A percentile compares a stretch with the other conserved stretches of the same genome.
Evolutionary conservation across 2,797 vertebrate genomes (phyloP).

Genomic region (Xenops minutus): DNA sequence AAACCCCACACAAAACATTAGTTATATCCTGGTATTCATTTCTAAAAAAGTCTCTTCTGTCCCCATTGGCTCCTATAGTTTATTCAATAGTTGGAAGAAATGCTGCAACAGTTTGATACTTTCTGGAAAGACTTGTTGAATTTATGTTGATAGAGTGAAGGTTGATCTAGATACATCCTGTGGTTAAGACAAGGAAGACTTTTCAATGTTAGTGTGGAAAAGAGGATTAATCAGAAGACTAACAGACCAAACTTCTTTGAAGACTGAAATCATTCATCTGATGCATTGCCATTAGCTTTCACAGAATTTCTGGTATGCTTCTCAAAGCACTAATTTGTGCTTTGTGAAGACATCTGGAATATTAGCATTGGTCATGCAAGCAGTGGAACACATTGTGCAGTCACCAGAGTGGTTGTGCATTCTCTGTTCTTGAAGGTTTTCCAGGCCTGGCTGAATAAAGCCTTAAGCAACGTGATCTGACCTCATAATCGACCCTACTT

Average conservation of each 20-base stretch:
- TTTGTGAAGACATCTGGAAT: background rate
- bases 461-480: background rate
- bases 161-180: background rate
- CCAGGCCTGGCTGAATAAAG: background rate
- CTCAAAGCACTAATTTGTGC: background rate
- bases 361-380: background rate
- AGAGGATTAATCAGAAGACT: background rate
- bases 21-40: background rate
- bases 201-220: background rate
- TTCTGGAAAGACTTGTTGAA: background rate
- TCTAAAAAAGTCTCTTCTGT: background rate
- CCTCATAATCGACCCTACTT: rapidly evolving
- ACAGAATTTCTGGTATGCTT: background rate
- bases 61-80: background rate
- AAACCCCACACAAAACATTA: rapidly evolving
- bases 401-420: background rate
- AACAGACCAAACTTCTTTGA: background rate
- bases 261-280: background rate
- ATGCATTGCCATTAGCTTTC: background rate
- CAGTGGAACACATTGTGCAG: background rate
- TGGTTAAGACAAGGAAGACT: background rate
- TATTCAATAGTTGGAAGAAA: background rate
- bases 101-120: background rate
- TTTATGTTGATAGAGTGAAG: background rate
- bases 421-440: background rate